Evolutionary conservation across 2,113 vertebrate genomes (phyloP), one percentile per base, ranked within the genome.

Genomic region (Apodemus speciosus): DNA sequence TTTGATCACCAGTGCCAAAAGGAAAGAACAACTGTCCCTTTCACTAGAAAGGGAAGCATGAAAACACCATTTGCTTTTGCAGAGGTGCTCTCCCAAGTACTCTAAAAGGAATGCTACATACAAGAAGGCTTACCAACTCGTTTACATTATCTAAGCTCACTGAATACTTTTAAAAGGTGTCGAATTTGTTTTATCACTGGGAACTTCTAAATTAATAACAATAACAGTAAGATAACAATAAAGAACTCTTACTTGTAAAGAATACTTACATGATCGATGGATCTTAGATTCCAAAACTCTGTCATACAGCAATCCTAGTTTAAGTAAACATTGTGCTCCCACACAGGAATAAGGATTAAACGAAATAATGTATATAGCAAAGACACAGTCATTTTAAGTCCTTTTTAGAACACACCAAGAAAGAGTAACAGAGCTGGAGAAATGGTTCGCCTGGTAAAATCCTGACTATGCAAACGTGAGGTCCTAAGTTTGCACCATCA

Each of bases 251-350:
- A 18, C 6, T 80, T 84, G n/a, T n/a, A n/a, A n/a, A n/a, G n/a
- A n/a, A 2, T 71, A 88, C 40, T 46, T 51, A 89, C 10, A 0
- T 64, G 81, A 83, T 79, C 53, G 75, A 72, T 69, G 43, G 9
- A 9, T 83, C 58, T 46, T 84, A 68, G 46, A 93, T 87, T 93
- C 53, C 56, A 92, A 95, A 94, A 77, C 60, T 89, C 32, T 69
- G 23, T 64, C 27, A 83, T 5, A 79, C 0, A 89, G 49, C 14
- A 95, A 94, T 80, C 68, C 35, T 46, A 90, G 25, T 68, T 25
- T 43, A 91, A 91, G 83, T 58, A 89, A 76, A 87, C 20, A 40
- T 38, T 49, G 46, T 7, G 76, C 38, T 91, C 87, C 30, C 27
- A 68, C 3, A 6, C 2, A 16, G 11, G 32, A 38, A 11, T 62